Conservation (phyloP, 2,888 invertebrate genomes). For the Calephelis perditalis region DNA sequence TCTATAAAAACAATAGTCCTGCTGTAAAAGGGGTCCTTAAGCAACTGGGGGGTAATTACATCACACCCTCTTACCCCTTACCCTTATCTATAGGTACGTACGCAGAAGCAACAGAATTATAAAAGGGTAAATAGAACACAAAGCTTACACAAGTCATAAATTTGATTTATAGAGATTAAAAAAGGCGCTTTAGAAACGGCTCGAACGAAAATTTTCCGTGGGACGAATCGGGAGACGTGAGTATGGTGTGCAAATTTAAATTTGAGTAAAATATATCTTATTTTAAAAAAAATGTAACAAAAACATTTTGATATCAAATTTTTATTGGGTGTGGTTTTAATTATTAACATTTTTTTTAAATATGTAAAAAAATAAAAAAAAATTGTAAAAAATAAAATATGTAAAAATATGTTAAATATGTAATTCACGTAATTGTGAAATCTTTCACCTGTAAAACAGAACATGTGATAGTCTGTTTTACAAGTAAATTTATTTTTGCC, state of each 20-base stretch:
- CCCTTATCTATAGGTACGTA: slow-evolving; percentile 36
- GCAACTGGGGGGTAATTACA: slow-evolving; percentile 19
- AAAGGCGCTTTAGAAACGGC: slow-evolving; percentile 77
- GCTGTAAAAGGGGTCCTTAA: slow-evolving; percentile 11
- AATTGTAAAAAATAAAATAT: too few species aligned
- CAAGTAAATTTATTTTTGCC: too few species aligned
- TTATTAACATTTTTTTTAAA: too few species aligned
- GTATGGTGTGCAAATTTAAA: slow-evolving; percentile 44
- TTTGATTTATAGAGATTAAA: slow-evolving; percentile 79
- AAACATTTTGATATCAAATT: too few species aligned
- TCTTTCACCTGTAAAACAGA: too few species aligned
- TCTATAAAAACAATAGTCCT: slow-evolving; percentile 12
- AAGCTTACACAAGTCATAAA: slow-evolving; percentile 79
- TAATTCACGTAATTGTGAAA: too few species aligned
- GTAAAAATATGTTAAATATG: too few species aligned
- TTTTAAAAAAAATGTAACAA: too few species aligned
- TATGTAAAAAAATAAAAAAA: too few species aligned
- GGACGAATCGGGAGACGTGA: slow-evolving; percentile 72
- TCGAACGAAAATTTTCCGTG: slow-evolving; percentile 76
- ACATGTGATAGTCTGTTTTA: too few species aligned
- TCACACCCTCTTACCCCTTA: slow-evolving; percentile 26
- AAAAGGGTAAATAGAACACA: slow-evolving; percentile 78
- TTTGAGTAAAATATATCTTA: neutral
- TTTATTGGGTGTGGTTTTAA: too few species aligned
- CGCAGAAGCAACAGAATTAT: slow-evolving; percentile 68